Conservation (phyloP, 2,888 invertebrate species). For the Digitonthophagus gazella region DNA sequence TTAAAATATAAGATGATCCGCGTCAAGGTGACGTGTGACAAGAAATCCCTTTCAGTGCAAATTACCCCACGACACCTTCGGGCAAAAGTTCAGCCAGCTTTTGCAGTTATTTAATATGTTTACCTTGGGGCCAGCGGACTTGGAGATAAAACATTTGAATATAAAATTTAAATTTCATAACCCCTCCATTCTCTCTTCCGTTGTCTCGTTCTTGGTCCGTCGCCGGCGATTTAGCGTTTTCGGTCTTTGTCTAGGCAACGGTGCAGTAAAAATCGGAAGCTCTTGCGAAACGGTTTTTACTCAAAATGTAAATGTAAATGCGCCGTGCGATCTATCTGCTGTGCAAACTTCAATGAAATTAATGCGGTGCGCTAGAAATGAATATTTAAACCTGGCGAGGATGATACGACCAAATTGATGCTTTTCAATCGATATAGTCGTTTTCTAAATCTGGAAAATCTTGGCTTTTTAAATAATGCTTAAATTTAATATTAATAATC, state of each 20-base stretch:
- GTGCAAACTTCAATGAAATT: not conserved
- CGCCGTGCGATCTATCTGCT: constrained; percentile 1
- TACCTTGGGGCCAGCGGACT: constrained; percentile 19
- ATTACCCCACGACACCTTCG: constrained; percentile 44
- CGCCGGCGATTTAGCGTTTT: not conserved
- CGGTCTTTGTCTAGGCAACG: constrained; percentile 22
- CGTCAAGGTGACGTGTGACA: constrained; percentile 43
- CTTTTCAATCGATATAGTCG: not conserved
- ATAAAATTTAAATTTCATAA: constrained; percentile 33
- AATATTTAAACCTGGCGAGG: not conserved
- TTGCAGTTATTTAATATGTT: constrained; percentile 31
- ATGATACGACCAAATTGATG: not conserved
- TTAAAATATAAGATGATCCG: constrained; percentile 35
- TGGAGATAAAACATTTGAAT: constrained; percentile 31
- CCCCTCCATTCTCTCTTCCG: constrained; percentile 5
- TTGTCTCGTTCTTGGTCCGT: constrained; percentile 22
- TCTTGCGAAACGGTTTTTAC: constrained; percentile 24
- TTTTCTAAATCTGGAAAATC: not conserved
- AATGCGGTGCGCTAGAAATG: not conserved
- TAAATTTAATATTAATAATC: no score
- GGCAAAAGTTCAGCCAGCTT: constrained; percentile 28
- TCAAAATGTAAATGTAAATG: constrained; percentile 31
- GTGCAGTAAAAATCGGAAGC: constrained; percentile 31
- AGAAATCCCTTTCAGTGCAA: constrained; percentile 48
- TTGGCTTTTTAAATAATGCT: no score